These are phyloP conservation scores for Bergia sp. DNA, from an alignment of 92 coral and sea anemone genomes.

Conservation along the genomic window DNA sequence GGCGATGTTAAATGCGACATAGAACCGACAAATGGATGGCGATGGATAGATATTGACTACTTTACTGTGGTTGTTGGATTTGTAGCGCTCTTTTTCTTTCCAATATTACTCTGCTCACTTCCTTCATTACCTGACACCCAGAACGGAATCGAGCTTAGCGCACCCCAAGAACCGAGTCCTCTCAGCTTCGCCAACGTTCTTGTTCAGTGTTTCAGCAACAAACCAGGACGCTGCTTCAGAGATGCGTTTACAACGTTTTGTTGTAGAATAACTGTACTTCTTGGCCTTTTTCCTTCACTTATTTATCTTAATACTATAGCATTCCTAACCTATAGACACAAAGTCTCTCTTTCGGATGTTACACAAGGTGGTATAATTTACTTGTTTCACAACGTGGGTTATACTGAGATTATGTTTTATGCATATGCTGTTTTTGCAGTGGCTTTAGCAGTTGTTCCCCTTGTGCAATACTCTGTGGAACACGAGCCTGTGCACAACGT, in stretches of 20 bases:
- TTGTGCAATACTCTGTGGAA: background rate
- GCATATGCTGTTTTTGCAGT: background rate
- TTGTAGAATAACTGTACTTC: constrained; percentile 13
- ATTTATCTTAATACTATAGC: background rate
- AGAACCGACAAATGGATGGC: background rate
- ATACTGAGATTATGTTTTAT: background rate
- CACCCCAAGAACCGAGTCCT: background rate
- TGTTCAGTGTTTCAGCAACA: constrained; percentile 10
- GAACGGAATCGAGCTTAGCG: constrained; percentile 11
- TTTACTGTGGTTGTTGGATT: background rate
- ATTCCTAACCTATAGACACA: background rate
- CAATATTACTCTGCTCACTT: background rate
- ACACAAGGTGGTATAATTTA: background rate
- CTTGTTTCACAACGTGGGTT: background rate
- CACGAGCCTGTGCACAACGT: background rate
- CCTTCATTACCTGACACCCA: background rate
- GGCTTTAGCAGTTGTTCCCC: background rate
- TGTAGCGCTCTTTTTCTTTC: background rate
- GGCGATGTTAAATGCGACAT: background rate
- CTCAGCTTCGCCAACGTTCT: background rate
- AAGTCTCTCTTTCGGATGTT: background rate
- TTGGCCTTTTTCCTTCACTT: background rate
- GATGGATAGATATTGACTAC: background rate
- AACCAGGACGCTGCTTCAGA: constrained; percentile 22
- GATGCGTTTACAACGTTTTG: background rate